These are phyloP conservation scores for Passer domesticus DNA, from an alignment of 2,113 vertebrate species.

Conservation along the genomic window DNA sequence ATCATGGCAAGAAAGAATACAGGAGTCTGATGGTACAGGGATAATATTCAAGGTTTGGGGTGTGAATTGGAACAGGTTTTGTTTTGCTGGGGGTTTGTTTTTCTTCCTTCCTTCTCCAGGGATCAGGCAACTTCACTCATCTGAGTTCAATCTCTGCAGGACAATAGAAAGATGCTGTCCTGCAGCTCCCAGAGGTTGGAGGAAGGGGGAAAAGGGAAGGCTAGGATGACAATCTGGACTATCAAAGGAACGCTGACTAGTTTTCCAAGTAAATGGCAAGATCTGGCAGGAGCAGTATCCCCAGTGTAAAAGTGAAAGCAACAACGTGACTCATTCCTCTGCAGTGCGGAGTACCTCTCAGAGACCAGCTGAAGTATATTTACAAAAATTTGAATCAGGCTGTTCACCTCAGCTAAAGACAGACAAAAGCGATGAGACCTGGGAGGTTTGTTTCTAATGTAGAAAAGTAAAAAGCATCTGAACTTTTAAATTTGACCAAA, in stretches of 20 bases:
- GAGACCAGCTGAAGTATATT: conserved; percentile 44
- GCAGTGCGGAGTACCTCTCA: conserved; percentile 61
- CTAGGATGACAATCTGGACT: background rate
- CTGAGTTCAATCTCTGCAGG: background rate
- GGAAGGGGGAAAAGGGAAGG: background rate
- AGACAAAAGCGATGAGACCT: background rate
- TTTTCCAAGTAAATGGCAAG: conserved; percentile 57
- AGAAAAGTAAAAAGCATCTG: background rate
- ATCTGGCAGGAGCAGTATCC: conserved; percentile 60
- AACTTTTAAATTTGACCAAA: background rate
- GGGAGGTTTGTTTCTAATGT: background rate
- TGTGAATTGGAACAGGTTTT: background rate
- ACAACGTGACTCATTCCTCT: conserved; percentile 67
- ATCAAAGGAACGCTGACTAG: background rate
- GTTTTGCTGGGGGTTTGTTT: background rate
- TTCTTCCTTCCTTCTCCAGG: background rate
- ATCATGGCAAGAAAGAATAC: background rate
- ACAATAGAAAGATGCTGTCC: background rate
- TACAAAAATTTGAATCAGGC: conserved; percentile 50
- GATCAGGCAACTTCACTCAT: background rate
- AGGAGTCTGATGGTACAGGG: background rate
- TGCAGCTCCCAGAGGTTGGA: background rate
- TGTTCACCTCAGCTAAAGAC: conserved; percentile 41
- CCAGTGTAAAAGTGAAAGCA: conserved; percentile 56
- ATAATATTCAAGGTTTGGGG: background rate